Base-by-base conservation (phyloP, 2,113 vertebrate genomes). In the Poeciliopsis retropinna region DNA sequence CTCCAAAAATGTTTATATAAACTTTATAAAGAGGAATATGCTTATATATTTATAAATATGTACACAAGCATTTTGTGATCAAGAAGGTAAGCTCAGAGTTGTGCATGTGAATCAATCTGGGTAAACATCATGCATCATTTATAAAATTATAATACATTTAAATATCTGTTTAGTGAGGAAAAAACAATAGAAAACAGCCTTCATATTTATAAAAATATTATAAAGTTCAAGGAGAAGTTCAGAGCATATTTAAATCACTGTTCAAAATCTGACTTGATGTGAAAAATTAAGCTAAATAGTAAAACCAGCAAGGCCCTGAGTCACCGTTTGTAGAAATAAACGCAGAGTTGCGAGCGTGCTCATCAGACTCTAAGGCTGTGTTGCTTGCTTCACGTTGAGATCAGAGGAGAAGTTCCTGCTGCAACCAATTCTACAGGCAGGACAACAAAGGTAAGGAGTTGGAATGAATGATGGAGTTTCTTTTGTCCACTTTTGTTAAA, bases 41-140 rank as follows among this genome's bases (percentile, higher is more conserved):
- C 37, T 37, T 28, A 25, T 39, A 22, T 63, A 62, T 47, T 27
- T 70, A 70, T 30, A 54, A 27, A 11, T 71, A 65, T 71, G 75
- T 79, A 87, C 74, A 86, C 64, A 63, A 73, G 63, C 15, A 79
- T 75, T 69, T 65, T n/a, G 60, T 88, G 78, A 76, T 70, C 69
- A 73, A 83, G 73, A 81, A 71, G 88, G 34, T 30, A 78, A 78
- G 72, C 39, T 83, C 34, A 78, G 79, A 68, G 72, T 75, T 65
- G 84, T 44, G 70, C 54, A 32, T 62, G n/a, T 81, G 84, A 93
- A 85, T 88, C 81, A 88, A 83, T 91, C 44, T 70, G 81, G 80
- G 77, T 71, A 87, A 51, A 83, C 57, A 77, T 70, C 60, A 79
- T 73, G 74, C 30, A 73, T 75, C 60, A 25, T 86, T 73, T 61